Evolutionary conservation across 2,113 vertebrate species (phyloP).

Genomic region (Toxostoma redivivum): DNA sequence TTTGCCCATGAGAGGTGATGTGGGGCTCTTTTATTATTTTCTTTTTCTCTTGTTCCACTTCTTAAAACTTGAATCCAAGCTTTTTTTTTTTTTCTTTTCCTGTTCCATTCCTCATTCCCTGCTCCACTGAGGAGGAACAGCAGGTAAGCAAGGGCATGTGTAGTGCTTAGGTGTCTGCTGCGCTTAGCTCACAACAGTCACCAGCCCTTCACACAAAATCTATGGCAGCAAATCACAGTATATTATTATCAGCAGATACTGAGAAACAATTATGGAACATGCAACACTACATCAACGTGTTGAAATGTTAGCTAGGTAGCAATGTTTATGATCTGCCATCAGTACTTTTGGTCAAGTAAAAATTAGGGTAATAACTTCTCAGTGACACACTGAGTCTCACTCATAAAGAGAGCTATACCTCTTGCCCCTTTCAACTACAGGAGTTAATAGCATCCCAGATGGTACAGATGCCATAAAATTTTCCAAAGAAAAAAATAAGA

Average conservation of each 20-base stretch:
- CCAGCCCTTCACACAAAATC: not conserved
- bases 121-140: accelerated
- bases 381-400: not conserved
- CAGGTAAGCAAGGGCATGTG: not conserved
- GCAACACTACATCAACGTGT: accelerated
- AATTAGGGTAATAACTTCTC: not conserved
- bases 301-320: not conserved
- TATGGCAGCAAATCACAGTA: not conserved
- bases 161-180: not conserved
- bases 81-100: not conserved
- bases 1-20: accelerated
- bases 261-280: not conserved
- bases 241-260: not conserved
- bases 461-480: not conserved
- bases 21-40: not conserved
- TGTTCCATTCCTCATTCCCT: not conserved
- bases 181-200: not conserved
- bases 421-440: not conserved
- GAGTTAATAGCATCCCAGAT: not conserved
- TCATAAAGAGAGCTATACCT: not conserved
- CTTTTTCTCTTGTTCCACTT: not conserved
- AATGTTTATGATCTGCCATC: not conserved
- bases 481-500: not conserved
- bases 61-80: not conserved
- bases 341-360: not conserved